A percentile compares a stretch with the other conserved stretches of the same genome.
These are phyloP conservation scores for Colaptes auratus DNA, from an alignment of 2,113 vertebrate genomes.

Conservation along the genomic window DNA sequence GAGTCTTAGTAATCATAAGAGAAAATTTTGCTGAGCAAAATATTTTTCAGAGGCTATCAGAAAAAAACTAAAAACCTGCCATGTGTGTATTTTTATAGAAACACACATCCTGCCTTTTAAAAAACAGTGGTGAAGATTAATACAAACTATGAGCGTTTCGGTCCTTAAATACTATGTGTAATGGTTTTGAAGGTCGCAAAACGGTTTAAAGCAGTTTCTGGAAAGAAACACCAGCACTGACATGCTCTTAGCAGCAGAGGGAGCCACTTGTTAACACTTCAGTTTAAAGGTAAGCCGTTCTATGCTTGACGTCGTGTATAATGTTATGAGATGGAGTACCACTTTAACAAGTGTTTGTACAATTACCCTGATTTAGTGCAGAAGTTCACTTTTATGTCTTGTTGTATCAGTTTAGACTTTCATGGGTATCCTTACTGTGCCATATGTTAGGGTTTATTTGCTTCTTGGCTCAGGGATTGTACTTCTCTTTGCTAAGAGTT, in stretches of 20 bases:
- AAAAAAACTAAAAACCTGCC: background rate
- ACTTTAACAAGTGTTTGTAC: background rate
- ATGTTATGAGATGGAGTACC: background rate
- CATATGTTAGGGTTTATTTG: background rate
- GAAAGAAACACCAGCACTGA: background rate
- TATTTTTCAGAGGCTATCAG: background rate
- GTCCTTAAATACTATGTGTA: background rate
- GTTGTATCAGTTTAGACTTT: accelerated
- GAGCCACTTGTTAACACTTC: background rate
- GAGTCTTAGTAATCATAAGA: background rate
- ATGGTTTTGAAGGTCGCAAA: background rate
- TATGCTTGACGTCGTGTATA: background rate
- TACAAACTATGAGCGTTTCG: background rate
- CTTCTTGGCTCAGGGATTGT: background rate
- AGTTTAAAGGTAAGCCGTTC: background rate
- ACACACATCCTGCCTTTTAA: accelerated
- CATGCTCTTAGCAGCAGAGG: background rate
- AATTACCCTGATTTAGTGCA: background rate
- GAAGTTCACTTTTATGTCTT: background rate
- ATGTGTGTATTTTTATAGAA: background rate
- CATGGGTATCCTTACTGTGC: accelerated
- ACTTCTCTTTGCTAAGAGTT: background rate
- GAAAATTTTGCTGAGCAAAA: background rate
- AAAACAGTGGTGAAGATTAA: background rate
- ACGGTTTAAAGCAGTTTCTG: background rate